Evolutionary conservation across 1,140 invertebrate species (phyloP).

Genomic region (Dendrolimus punctatus): DNA sequence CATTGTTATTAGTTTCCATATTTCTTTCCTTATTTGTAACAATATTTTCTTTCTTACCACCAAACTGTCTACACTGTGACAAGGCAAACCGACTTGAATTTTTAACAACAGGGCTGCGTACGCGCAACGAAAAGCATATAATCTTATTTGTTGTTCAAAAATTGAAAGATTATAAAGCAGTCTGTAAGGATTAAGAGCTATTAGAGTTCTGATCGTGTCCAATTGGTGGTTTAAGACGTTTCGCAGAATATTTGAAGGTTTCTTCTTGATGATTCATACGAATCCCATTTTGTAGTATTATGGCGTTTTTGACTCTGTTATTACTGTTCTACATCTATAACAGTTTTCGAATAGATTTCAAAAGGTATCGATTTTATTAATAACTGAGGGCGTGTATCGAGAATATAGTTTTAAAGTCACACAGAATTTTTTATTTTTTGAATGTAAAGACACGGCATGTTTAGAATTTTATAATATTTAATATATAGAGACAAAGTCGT

Average conservation of each 20-base stretch:
- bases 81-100: conserved; percentile 22
- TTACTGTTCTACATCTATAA: neutral
- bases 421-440: too few relatives aligned
- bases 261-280: conserved; percentile 19
- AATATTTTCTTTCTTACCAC: too few relatives aligned
- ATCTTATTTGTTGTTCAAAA: conserved; percentile 32
- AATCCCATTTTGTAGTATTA: conserved; percentile 3
- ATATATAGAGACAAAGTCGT: too few relatives aligned
- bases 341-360: too few relatives aligned
- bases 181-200: conserved; percentile 19
- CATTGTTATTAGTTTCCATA: too few relatives aligned
- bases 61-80: conserved; percentile 1
- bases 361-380: too few relatives aligned
- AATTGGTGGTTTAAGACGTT: conserved; percentile 17
- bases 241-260: conserved; percentile 20
- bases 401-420: too few relatives aligned
- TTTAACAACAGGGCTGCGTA: conserved; percentile 33
- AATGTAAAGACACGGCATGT: too few relatives aligned
- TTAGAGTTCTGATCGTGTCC: conserved; percentile 18
- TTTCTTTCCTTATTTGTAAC: too few relatives aligned
- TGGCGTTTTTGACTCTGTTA: neutral
- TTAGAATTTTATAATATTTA: too few relatives aligned
- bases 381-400: too few relatives aligned
- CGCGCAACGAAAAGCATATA: conserved; percentile 20
- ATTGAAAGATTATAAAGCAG: conserved; percentile 37